Percentiles rank a stretch among this genome's conserved stretches.
Conservation (phyloP, 2,888 invertebrate species). For the Parapristionchus giblindavisi region DNA sequence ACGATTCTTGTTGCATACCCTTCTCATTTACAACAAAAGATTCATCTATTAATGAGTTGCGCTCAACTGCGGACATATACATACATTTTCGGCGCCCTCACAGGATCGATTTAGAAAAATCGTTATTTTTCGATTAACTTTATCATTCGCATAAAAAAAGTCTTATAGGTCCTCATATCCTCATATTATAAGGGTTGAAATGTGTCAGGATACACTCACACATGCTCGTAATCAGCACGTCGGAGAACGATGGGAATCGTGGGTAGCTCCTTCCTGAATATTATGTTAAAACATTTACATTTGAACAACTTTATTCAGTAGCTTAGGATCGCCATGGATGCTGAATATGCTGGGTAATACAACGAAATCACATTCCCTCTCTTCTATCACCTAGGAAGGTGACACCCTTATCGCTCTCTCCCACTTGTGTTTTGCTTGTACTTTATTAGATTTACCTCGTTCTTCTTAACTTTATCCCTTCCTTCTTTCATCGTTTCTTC, state of each 20-base stretch:
- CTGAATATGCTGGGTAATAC: no score
- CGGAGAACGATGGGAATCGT: slow-evolving; percentile 65
- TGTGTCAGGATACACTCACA: slow-evolving; percentile 32
- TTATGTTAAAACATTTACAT: neutral
- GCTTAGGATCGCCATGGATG: neutral
- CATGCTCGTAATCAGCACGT: slow-evolving; percentile 52
- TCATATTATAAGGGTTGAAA: neutral
- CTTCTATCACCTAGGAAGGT: neutral
- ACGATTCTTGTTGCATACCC: no score
- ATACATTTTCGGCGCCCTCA: no score
- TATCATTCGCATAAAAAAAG: no score
- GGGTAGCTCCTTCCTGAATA: slow-evolving; percentile 46
- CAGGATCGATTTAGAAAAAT: no score
- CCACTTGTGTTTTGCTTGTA: neutral
- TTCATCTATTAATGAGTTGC: no score
- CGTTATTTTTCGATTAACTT: no score
- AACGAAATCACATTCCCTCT: neutral
- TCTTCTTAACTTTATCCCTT: no score
- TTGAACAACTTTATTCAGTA: neutral
- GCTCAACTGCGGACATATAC: no score
- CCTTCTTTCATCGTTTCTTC: no score
- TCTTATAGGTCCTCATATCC: neutral
- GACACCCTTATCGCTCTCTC: neutral
- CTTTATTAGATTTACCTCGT: no score
- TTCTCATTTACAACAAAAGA: no score